Conservation (phyloP, 2,113 vertebrate species). For the Phainopepla nitens region DNA sequence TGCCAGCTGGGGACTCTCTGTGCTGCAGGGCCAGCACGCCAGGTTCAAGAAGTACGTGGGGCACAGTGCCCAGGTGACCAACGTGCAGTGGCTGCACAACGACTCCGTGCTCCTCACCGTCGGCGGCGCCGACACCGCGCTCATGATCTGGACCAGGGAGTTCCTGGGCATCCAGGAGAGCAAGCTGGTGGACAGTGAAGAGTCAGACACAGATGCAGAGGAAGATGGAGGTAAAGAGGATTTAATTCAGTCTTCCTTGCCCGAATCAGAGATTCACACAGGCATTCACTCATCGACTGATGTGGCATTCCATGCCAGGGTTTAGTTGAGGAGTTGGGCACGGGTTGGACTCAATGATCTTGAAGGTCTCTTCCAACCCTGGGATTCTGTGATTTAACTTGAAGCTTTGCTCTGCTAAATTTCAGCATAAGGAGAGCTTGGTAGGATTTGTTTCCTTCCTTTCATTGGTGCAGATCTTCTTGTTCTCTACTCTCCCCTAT, state of each 20-base stretch:
- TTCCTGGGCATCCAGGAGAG: constrained; percentile 84
- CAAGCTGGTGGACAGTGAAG: constrained; percentile 92
- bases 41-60: constrained; percentile 94
- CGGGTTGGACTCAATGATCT: too few relatives aligned
- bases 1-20: not conserved
- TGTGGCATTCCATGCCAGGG: too few relatives aligned
- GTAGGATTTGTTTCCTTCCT: not conserved
- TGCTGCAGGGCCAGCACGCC: constrained; percentile 84
- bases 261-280: not conserved
- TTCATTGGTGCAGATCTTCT: not conserved
- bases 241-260: not conserved
- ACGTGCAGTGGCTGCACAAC: constrained; percentile 91
- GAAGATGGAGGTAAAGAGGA: constrained; percentile 89
- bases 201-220: constrained; percentile 90
- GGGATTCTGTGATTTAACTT: not conserved
- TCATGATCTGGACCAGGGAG: constrained; percentile 97
- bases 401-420: not conserved
- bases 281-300: fast-evolving
- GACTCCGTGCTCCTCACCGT: constrained; percentile 90
- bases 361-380: too few relatives aligned
- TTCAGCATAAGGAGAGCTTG: not conserved
- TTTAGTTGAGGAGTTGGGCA: too few relatives aligned
- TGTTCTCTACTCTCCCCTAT: not conserved
- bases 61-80: constrained; percentile 94
- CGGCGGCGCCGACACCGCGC: constrained; percentile 89